Base-by-base conservation (phyloP, 2,888 invertebrate species). In the Ephialtes manifestator region DNA sequence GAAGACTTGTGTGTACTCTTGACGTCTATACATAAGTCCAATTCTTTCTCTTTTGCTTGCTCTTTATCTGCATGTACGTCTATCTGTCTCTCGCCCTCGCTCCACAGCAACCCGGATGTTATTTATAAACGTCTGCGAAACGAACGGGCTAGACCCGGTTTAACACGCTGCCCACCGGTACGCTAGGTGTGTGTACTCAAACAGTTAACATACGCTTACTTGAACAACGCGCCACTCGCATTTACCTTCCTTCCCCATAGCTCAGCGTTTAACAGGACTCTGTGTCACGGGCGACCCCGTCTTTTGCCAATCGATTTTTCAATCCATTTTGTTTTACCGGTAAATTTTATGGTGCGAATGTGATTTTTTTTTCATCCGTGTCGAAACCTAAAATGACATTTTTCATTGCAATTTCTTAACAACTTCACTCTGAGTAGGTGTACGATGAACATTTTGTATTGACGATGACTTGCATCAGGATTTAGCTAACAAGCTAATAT, bases 51-150 rank as follows among this genome's bases (percentile, higher is more conserved):
- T 20, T 77, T 39, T 13, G 11, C 35, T 63, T 39, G 20, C 46
- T 20, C 51, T 48, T 18, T 51, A 71, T 70, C 18, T 13, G 31
- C 51, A 18, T 13, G 18, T 51, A 18, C 53, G 63, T 63, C 53
- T 70, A 39, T 79, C 81, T 75, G 68, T 75, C 75, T 55, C 79
- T 60, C 75, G 78, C 63, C 75, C 60, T 78, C 60, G 68, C 51
- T 51, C 65, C 51, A 15, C 80, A 76, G 80, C 76, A 80, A 84
- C 83, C 83, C 83, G 83, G 83, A 84, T 84, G 80, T 84, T 80
- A 80, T 84, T 84, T 84, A 84, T 84, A 84, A 84, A 84, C 63
- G 80, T 84, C 83, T 84, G 71, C 80, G 76, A 76, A 71, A 65
- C 80, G 80, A 71, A 74, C 79, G 63, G 35, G 63, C 75, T 63